phyloP scores from a whole-genome alignment of 2,113 vertebrate genomes.

The Gobiocypris rarus region DNA sequence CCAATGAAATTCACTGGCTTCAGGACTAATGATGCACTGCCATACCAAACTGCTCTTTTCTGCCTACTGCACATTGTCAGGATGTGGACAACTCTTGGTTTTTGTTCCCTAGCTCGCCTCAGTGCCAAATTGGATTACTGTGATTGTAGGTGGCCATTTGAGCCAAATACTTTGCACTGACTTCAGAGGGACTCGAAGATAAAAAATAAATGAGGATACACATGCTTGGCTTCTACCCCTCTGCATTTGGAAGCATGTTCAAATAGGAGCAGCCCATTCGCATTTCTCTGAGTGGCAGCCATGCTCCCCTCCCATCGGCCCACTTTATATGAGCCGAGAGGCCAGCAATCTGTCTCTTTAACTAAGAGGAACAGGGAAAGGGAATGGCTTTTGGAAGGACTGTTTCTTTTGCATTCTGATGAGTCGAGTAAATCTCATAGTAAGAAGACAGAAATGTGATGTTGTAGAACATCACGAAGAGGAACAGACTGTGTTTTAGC shows the following conservation, averaged over 20 bases:
- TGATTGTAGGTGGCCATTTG: conserved; percentile 25
- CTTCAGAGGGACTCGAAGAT: not conserved
- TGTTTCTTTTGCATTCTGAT: conserved; percentile 45
- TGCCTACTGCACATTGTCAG: not conserved
- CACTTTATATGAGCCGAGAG: conserved; percentile 51
- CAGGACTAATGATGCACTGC: not conserved
- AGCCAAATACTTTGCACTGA: conserved; percentile 6
- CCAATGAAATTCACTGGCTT: conserved; percentile 17
- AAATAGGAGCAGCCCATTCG: not conserved
- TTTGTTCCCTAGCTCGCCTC: not conserved
- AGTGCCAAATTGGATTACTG: conserved; percentile 29
- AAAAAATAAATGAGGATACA: conserved; percentile 5
- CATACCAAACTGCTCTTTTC: not conserved
- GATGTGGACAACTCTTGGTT: not conserved
- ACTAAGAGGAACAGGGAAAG: conserved; percentile 50
- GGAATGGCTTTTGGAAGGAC: conserved; percentile 49
- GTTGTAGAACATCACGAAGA: conserved; percentile 24
- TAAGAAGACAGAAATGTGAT: conserved; percentile 44
- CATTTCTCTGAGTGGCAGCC: conserved; percentile 18
- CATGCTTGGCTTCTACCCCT: conserved; percentile 6
- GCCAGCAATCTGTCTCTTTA: conserved; percentile 60
- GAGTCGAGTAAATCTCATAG: conserved; percentile 48
- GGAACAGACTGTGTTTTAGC: conserved; percentile 23
- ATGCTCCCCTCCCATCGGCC: conserved; percentile 40
- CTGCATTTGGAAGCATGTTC: conserved; percentile 37